Percentiles rank a stretch among this genome's conserved stretches.
phyloP scores from a whole-genome alignment of 2,113 vertebrate species.

The Vidua macroura region DNA sequence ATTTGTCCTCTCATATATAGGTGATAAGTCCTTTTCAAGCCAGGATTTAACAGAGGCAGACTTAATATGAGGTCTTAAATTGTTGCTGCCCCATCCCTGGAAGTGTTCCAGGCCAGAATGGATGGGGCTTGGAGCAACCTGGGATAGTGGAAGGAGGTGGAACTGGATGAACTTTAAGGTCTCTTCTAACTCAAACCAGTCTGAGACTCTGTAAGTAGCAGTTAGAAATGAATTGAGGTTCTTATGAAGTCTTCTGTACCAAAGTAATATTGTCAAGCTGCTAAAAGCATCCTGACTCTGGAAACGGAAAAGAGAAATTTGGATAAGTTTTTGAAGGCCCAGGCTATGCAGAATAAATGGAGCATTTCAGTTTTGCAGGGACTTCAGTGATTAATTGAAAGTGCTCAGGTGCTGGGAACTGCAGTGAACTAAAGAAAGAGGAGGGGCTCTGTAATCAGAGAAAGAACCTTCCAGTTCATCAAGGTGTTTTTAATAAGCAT shows the following conservation, averaged over 20 bases:
- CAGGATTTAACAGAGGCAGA: not conserved
- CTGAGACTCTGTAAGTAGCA: not conserved
- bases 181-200: not conserved
- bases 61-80: not conserved
- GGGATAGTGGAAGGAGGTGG: not conserved
- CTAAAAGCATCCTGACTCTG: not conserved
- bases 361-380: not conserved
- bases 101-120: not conserved
- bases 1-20: not conserved
- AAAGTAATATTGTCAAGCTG: not conserved
- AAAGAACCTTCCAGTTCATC: not conserved
- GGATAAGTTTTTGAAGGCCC: not conserved
- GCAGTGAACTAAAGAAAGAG: not conserved
- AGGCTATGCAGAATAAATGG: not conserved
- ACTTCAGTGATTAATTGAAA: not conserved
- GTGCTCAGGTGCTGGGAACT: not conserved
- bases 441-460: not conserved
- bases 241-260: not conserved
- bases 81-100: not conserved
- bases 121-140: not conserved
- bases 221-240: not conserved
- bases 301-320: not conserved
- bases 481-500: not conserved
- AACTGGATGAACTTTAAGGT: not conserved
- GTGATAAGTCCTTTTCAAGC: not conserved